A percentile compares a stretch with the other conserved stretches of the same genome.
Conservation (phyloP, 2,113 vertebrate genomes). For the Gopherus evgoodei region DNA sequence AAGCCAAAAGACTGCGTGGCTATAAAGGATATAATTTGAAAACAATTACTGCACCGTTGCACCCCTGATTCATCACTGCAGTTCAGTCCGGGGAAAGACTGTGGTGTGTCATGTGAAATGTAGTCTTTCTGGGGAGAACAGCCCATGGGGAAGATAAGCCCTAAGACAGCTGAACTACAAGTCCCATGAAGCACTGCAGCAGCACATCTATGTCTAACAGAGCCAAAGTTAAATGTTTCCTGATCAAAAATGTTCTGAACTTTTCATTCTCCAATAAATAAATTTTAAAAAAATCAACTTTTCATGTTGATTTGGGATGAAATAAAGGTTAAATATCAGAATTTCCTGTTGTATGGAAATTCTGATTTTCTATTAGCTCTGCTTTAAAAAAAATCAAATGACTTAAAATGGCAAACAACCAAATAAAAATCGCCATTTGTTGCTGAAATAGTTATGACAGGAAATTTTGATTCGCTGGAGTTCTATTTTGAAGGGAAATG, state of each 20-base stretch:
- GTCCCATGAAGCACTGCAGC: background rate
- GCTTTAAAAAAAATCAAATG: background rate
- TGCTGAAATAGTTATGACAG: background rate
- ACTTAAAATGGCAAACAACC: background rate
- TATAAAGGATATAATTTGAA: background rate
- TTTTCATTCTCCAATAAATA: background rate
- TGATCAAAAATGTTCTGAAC: background rate
- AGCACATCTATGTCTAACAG: background rate
- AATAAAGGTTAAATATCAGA: background rate
- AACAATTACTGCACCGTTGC: too few relatives aligned
- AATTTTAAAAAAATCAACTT: background rate
- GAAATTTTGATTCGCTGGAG: background rate
- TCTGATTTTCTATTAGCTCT: background rate
- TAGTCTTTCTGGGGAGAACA: background rate
- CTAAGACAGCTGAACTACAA: background rate
- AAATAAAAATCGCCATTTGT: background rate
- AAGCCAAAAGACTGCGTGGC: background rate
- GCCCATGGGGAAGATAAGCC: background rate
- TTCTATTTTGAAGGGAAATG: background rate
- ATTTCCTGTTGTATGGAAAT: fast-evolving
- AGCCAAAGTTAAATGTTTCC: background rate
- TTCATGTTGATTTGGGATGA: background rate
- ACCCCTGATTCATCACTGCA: too few relatives aligned
- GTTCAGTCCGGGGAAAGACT: background rate
- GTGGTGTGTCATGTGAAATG: background rate